Conservation (phyloP, 2,113 vertebrate species). For the Dolichotis patagonum region DNA sequence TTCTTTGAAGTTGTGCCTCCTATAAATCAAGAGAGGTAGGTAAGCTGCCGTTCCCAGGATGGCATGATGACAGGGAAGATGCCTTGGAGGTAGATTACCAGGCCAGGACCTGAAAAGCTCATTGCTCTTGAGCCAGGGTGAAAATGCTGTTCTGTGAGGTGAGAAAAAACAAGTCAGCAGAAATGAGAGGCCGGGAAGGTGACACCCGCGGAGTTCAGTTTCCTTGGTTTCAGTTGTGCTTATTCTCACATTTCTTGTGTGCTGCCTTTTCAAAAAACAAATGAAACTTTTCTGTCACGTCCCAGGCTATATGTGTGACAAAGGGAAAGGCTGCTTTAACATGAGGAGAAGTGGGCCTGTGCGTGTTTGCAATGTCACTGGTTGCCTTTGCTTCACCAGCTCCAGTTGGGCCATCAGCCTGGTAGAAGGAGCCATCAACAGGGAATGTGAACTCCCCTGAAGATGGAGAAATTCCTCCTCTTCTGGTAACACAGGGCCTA, state of each 20-base stretch:
- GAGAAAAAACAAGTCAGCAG: neutral
- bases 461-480: neutral
- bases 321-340: neutral
- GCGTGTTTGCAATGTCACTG: neutral
- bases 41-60: neutral
- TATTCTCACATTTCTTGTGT: slow-evolving; percentile 19
- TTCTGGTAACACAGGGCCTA: neutral
- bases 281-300: neutral
- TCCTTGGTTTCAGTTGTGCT: neutral
- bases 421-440: neutral
- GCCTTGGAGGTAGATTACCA: neutral
- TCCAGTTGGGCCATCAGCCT: neutral
- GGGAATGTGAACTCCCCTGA: neutral
- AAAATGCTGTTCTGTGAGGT: neutral
- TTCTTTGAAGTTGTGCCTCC: slow-evolving; percentile 3
- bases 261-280: neutral
- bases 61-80: neutral
- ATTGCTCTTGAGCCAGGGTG: neutral
- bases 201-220: neutral
- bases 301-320: neutral
- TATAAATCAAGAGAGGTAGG: neutral
- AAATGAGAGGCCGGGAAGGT: neutral
- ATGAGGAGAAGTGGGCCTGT: neutral
- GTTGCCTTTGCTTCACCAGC: neutral
- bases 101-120: neutral